Conservation (phyloP, 1,140 invertebrate genomes). For the Dreissena polymorpha region DNA sequence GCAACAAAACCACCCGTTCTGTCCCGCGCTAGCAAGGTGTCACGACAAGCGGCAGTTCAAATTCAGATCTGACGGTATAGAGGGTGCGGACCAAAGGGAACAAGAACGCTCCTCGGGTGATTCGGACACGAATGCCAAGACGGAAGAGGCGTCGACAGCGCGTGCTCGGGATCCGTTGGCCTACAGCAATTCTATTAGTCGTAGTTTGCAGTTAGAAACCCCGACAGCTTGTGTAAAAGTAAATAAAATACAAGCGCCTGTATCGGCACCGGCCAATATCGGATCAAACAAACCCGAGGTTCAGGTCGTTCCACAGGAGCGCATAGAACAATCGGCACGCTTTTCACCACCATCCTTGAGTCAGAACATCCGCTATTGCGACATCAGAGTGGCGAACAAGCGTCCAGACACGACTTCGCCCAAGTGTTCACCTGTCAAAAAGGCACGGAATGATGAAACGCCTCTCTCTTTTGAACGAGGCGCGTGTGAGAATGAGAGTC, state of each 20-base stretch:
- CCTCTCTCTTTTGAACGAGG: conserved; percentile 21
- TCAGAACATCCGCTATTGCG: not conserved
- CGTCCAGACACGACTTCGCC: not conserved
- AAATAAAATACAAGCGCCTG: too few relatives aligned
- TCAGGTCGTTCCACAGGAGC: not conserved
- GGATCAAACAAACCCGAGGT: not conserved
- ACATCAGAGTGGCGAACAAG: not conserved
- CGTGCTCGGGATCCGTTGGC: not conserved
- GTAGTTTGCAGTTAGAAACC: not conserved
- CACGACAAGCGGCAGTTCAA: conserved; percentile 99
- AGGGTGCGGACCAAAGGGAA: not conserved
- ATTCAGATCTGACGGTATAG: conserved; percentile 81
- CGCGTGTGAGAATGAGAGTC: conserved; percentile 22
- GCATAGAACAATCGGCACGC: too few relatives aligned
- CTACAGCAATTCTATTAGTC: too few relatives aligned
- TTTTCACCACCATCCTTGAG: too few relatives aligned
- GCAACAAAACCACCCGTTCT: conserved; percentile 97
- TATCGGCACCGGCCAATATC: not conserved
- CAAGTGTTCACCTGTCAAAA: not conserved
- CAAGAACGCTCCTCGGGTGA: not conserved
- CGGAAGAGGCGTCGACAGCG: not conserved
- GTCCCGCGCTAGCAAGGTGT: conserved; percentile 96
- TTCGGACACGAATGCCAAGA: not conserved
- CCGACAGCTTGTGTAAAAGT: not conserved
- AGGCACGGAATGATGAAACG: not conserved